Conservation (phyloP, 2,888 invertebrate species). For the Strigamia maritima region DNA sequence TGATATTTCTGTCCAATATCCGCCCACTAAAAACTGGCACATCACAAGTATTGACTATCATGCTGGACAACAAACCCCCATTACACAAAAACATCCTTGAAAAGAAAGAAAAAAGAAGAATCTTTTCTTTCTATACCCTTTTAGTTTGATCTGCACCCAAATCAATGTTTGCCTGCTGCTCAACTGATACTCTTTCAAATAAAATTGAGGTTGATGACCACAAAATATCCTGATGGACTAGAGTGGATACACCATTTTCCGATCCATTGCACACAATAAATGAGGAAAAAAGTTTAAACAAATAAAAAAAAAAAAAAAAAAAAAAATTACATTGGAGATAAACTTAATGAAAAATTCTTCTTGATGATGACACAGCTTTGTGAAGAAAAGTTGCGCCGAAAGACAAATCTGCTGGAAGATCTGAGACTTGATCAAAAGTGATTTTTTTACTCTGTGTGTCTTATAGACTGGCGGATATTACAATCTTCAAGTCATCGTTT, state of each 20-base stretch:
- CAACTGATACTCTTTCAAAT: conserved; percentile 23
- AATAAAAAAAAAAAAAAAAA: neutral
- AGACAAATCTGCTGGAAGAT: no score
- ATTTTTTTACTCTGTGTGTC: no score
- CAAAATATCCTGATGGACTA: conserved; percentile 9
- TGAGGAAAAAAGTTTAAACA: no score
- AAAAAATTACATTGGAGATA: neutral
- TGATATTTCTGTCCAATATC: neutral
- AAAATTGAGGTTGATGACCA: conserved; percentile 32
- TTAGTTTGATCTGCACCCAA: neutral
- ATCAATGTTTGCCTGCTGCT: conserved; percentile 21
- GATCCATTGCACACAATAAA: neutral
- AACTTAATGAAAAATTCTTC: neutral
- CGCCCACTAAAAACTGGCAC: neutral
- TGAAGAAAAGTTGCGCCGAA: no score
- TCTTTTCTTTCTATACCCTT: neutral
- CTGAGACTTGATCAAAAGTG: no score
- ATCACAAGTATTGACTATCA: neutral
- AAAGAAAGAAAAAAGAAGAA: neutral
- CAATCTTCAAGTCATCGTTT: no score
- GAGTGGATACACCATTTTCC: conserved; percentile 1
- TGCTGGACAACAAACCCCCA: neutral
- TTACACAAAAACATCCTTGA: neutral
- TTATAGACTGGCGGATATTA: no score
- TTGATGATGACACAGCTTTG: no score